Conservation (phyloP, 2,888 invertebrate genomes). For the Brenthis hecate region DNA sequence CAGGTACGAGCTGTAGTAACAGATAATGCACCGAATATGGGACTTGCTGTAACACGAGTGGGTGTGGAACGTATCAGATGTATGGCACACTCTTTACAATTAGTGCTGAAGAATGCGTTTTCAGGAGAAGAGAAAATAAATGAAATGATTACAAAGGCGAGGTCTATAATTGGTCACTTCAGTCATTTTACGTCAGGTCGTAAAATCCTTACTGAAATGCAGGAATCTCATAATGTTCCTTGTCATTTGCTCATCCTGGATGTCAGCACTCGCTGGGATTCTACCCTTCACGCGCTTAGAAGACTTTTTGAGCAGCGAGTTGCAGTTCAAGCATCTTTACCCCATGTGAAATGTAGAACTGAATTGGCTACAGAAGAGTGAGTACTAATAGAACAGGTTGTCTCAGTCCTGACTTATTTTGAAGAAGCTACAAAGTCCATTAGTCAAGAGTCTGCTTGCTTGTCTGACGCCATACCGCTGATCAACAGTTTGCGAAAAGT, state of each 20-base stretch:
- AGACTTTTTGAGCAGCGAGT: conserved; percentile 41
- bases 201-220: conserved; percentile 42
- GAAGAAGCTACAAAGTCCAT: conserved; percentile 41
- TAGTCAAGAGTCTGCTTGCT: conserved; percentile 32
- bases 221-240: conserved; percentile 42
- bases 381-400: conserved; percentile 36
- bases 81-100: conserved; percentile 37
- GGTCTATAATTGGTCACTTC: conserved; percentile 43
- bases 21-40: conserved; percentile 44
- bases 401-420: conserved; percentile 37
- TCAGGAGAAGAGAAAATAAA: conserved; percentile 34
- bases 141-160: conserved; percentile 42
- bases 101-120: conserved; percentile 38
- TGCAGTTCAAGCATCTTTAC: conserved; percentile 42
- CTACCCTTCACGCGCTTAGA: conserved; percentile 39
- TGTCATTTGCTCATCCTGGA: conserved; percentile 40
- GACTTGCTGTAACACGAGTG: conserved; percentile 32
- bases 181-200: conserved; percentile 42
- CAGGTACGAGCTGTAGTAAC: conserved; percentile 42
- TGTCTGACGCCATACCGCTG: conserved; percentile 41
- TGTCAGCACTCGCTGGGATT: conserved; percentile 43
- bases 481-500: conserved; percentile 37
- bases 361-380: conserved; percentile 41
- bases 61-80: conserved; percentile 32
- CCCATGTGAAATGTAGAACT: conserved; percentile 38